Evolutionary conservation across 2,113 vertebrate genomes (phyloP), one percentile per base, ranked within the genome.

Genomic region (Apus apus): DNA sequence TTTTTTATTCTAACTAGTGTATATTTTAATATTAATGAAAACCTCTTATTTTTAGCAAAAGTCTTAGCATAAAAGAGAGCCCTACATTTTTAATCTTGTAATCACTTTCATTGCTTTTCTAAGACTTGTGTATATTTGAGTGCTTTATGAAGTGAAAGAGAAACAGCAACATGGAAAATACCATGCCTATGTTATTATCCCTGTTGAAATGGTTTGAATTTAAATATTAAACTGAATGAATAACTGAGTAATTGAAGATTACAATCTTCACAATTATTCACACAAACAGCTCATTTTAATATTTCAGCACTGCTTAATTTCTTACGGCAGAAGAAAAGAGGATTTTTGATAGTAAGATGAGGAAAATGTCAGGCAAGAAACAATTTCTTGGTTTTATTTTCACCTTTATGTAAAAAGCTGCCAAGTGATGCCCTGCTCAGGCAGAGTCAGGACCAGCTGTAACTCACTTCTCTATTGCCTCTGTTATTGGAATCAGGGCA

Each of bases 171-270:
- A 82, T 29, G 22, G 29, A 79, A 75, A 87, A 65, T 36, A 58
- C 11, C n/a, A 7, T 54, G 15, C 7, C 20, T 82, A 4, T 58
- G 16, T 15, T 58, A 68, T 79, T 13, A 26, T 68, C 9, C 45
- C 75, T 57, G 29, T 72, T 21, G 20, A 66, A 92, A 62, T 7
- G 22, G 6, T n/a, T 48, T 50, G 21, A 87, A 91, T 95, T 91
- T 94, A 85, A 92, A 57, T 58, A 89, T 65, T 66, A 89, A 79
- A 89, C 75, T 74, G 40, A 87, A 81, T 67, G 0, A 89, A 82
- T 82, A 68, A 38, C 40, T 85, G 46, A 85, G 85, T 91, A 91
- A 91, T 62, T 89, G 40, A 89, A 89, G 50, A 87, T 82, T 93
- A 51, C 16, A 75, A 38, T 60, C 26, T 68, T 48, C 15, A 65